Conservation (phyloP, 2,888 invertebrate genomes). For the Adelognathus sp. region DNA sequence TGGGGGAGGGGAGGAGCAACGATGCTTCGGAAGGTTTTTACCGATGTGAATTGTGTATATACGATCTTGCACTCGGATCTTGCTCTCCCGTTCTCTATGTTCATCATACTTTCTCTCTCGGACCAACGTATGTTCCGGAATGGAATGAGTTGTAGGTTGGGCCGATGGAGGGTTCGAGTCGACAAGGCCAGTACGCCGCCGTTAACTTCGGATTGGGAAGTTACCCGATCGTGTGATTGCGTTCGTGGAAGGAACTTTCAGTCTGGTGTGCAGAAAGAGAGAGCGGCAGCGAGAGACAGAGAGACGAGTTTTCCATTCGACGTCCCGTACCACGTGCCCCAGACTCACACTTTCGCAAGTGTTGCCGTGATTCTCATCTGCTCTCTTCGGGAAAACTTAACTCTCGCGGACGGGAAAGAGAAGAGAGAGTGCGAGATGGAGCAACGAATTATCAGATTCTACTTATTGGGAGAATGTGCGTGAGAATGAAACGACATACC, state of each 20-base stretch:
- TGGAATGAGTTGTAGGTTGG: slow-evolving; percentile 18
- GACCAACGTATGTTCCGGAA: slow-evolving; percentile 4
- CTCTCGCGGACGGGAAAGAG: slow-evolving; percentile 17
- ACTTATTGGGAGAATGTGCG: slow-evolving; percentile 56
- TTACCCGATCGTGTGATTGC: slow-evolving; percentile 77
- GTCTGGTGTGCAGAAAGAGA: slow-evolving; percentile 23
- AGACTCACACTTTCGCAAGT: slow-evolving; percentile 35
- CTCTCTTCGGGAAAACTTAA: slow-evolving; percentile 46
- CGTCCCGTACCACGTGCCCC: slow-evolving; percentile 27
- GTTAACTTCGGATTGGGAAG: slow-evolving; percentile 76
- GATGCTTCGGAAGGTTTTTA: slow-evolving; percentile 9
- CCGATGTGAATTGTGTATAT: slow-evolving; percentile 6
- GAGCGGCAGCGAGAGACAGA: slow-evolving; percentile 22
- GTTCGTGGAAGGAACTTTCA: slow-evolving; percentile 63
- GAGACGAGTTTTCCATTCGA: slow-evolving; percentile 47
- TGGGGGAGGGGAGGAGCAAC: slow-evolving; percentile 17
- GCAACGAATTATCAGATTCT: slow-evolving; percentile 58
- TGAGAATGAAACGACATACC: slow-evolving; percentile 32
- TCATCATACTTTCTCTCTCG: neutral
- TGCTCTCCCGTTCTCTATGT: neutral
- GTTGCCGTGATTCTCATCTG: slow-evolving; percentile 23
- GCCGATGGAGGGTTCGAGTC: slow-evolving; percentile 35
- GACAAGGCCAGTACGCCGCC: slow-evolving; percentile 66
- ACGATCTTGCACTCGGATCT: slow-evolving; percentile 10
- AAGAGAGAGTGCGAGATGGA: slow-evolving; percentile 32